Conservation (phyloP, 2,797 vertebrate species). For the Liasis olivaceus region DNA sequence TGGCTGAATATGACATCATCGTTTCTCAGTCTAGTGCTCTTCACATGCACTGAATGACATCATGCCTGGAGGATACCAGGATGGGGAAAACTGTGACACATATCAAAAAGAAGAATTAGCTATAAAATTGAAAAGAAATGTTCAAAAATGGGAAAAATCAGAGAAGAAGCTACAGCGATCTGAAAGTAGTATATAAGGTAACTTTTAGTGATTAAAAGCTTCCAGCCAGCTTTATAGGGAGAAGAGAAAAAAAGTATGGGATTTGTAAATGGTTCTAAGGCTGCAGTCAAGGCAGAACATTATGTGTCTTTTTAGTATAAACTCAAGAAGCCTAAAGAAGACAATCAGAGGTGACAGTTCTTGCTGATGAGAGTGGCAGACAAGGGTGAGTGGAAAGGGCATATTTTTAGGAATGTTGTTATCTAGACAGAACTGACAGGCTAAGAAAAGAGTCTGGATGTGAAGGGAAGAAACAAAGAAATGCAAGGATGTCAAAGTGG, state of each 20-base stretch:
- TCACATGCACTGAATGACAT: background rate
- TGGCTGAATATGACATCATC: background rate
- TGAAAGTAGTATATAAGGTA: background rate
- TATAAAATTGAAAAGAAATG: background rate
- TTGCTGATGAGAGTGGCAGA: background rate
- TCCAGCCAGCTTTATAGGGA: background rate
- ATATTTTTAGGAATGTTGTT: background rate
- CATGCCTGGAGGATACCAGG: background rate
- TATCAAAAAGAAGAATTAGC: background rate
- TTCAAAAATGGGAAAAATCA: background rate
- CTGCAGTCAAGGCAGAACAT: background rate
- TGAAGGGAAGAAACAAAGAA: background rate
- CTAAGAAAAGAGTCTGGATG: background rate
- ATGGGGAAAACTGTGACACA: background rate
- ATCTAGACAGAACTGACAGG: constrained; percentile 5
- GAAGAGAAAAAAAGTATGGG: background rate
- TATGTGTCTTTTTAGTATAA: background rate
- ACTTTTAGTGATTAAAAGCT: background rate
- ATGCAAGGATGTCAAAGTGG: background rate
- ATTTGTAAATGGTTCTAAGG: background rate
- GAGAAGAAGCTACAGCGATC: background rate
- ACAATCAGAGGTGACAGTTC: constrained; percentile 9
- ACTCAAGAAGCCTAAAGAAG: background rate
- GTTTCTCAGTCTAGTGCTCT: background rate
- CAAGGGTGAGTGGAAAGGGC: constrained; percentile 10